A percentile compares a stretch with the other conserved stretches of the same genome.
phyloP scores from a whole-genome alignment of 2,113 vertebrate genomes.

The Rallus limicola region DNA sequence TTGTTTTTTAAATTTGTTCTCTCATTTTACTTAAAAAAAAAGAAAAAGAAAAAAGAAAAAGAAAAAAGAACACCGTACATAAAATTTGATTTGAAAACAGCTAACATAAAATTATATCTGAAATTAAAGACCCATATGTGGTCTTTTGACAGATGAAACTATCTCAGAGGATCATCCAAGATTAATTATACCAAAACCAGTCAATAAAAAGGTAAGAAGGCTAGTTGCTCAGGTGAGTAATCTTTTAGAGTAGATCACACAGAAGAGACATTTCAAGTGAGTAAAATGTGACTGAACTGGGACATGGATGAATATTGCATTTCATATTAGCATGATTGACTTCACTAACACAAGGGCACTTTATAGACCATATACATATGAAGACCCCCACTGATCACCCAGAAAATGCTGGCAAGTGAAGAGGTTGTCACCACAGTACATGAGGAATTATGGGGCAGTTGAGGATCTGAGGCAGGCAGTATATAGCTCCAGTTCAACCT shows the following conservation, averaged over 20 bases:
- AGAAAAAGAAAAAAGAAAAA: no score
- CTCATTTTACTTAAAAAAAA: not conserved
- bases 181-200: not conserved
- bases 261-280: not conserved
- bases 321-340: not conserved
- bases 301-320: not conserved
- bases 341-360: not conserved
- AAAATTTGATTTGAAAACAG: not conserved
- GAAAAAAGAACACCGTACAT: not conserved
- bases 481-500: not conserved
- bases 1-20: not conserved
- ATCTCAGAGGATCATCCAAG: not conserved
- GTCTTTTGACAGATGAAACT: not conserved
- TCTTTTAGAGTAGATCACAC: not conserved
- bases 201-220: not conserved
- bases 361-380: not conserved
- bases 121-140: not conserved
- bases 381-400: not conserved
- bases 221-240: not conserved
- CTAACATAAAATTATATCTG: not conserved
- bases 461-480: not conserved
- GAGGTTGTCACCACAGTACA: not conserved
- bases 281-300: not conserved
- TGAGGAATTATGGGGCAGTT: not conserved
- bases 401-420: not conserved